Percentiles rank a stretch among this genome's conserved stretches.
These are phyloP conservation scores for Brachyistius frenatus DNA, from an alignment of 2,113 vertebrate species.

Conservation along the genomic window DNA sequence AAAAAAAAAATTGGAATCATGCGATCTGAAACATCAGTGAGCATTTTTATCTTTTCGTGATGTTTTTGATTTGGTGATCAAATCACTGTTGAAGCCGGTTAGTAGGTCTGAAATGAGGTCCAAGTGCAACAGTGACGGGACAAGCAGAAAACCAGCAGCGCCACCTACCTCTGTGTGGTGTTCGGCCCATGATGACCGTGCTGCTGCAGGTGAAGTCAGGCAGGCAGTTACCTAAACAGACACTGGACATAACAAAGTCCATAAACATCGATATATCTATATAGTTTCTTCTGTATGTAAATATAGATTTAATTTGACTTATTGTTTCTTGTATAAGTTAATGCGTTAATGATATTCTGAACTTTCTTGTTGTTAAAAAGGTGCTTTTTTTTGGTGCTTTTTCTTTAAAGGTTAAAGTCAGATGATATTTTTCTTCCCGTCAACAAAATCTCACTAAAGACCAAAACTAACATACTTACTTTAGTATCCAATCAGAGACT, in stretches of 20 bases:
- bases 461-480: background rate
- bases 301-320: too few species aligned
- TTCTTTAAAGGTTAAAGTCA: background rate
- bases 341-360: background rate
- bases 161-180: conserved; percentile 79
- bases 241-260: conserved; percentile 35
- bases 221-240: conserved; percentile 40
- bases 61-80: conserved; percentile 1
- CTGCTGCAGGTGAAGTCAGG: conserved; percentile 40
- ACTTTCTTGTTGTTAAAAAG: background rate
- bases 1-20: background rate
- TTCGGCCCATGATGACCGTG: conserved; percentile 79
- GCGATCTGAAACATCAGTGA: background rate
- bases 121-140: background rate
- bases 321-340: background rate
- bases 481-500: background rate
- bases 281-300: too few species aligned
- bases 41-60: conserved; percentile 13
- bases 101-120: background rate
- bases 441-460: conserved; percentile 7
- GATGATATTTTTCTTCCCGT: conserved; percentile 1
- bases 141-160: background rate
- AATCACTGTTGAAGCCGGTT: background rate
- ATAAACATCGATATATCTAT: background rate
- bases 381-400: background rate